phyloP scores from a whole-genome alignment of 2,888 invertebrate genomes.

The Cremastinae sp. region DNA sequence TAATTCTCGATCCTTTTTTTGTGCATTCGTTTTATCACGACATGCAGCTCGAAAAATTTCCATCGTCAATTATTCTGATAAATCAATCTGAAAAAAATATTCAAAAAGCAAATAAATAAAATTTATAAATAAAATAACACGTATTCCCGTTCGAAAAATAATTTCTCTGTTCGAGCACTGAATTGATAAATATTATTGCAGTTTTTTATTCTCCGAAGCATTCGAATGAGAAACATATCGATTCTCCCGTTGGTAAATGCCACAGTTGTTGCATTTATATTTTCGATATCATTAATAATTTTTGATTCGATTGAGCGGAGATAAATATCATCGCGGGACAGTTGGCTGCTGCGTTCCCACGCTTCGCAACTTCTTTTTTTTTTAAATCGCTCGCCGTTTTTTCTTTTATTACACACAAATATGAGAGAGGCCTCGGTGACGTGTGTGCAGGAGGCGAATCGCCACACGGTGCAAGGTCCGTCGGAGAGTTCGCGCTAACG shows the following conservation, averaged over 20 bases:
- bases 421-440: neutral
- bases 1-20: too few species aligned
- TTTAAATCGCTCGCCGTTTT: conserved; percentile 26
- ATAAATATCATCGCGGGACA: neutral
- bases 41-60: too few species aligned
- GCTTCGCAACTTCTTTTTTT: conserved; percentile 25
- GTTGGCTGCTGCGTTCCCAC: conserved; percentile 37
- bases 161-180: too few species aligned
- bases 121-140: too few species aligned
- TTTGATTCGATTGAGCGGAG: neutral
- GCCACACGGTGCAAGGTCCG: neutral
- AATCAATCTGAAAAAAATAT: neutral
- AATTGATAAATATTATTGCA: too few species aligned
- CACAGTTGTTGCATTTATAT: neutral
- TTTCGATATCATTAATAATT: conserved; percentile 7
- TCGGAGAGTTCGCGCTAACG: neutral
- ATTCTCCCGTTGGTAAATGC: too few species aligned
- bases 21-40: too few species aligned
- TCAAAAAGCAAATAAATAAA: neutral
- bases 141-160: too few species aligned
- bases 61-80: too few species aligned
- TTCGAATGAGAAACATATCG: too few species aligned
- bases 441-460: conserved; percentile 16
- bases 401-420: neutral
- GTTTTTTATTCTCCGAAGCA: too few species aligned